Base-by-base conservation (phyloP, 2,113 vertebrate species). In the Syrrhaptes paradoxus region DNA sequence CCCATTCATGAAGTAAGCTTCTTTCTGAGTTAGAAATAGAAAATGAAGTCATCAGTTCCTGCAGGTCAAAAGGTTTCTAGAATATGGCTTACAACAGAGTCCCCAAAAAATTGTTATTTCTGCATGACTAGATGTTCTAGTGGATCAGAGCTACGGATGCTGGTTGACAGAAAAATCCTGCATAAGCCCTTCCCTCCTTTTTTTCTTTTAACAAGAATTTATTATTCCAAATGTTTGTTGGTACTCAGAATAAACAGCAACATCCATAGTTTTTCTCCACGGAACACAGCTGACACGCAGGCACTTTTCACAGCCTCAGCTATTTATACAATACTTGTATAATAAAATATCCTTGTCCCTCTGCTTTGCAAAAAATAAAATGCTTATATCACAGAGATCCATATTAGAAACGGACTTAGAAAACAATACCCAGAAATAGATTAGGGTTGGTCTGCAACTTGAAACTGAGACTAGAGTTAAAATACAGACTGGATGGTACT, bases 101-200 rank as follows among this genome's bases (percentile, higher is more conserved):
- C 24, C 58, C 38, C 62, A 38, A 82, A 82, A 76, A 91, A 65
- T 1, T 49, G 8, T 32, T 74, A 41, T 52, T 85, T 72, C 36
- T 63, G 12, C 22, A 15, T 24, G 45, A 36, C 28, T 61, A 55
- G 29, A 82, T 85, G 38, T 49, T 73, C 20, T 19, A 38, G 32
- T 24, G 12, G 29, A 57, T 57, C 57, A 83, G 49, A 81, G 6
- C 13, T 62, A 49, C 7, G 28, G 36, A 45, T 18, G 24, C 24
- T 18, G 2, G 62, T 82, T n/a, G 76, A 68, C n/a, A 83, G n/a
- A 49, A 66, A 92, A 85, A 28, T 25, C 49, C 34, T 48, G 13
- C 46, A 19, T 17, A 66, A 54, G 5, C 21, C 8, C 5, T 28
- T 1, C 7, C 4, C 4, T 0, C 3, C 1, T 4, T 4, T 29